phyloP scores from a whole-genome alignment of 2,113 vertebrate species.

The Odocoileus virginianus region DNA sequence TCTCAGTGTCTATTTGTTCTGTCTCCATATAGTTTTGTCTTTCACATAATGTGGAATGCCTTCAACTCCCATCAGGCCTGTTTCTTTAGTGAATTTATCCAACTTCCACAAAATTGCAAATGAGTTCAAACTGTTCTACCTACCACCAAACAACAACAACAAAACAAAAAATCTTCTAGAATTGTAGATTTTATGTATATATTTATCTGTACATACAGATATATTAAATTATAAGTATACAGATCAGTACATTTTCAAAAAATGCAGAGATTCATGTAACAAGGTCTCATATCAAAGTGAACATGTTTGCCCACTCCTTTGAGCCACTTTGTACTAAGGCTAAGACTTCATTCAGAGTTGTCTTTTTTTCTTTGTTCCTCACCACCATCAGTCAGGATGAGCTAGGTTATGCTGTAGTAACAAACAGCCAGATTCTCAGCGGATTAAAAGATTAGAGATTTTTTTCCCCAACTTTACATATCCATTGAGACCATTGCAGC shows the following conservation, averaged over 20 bases:
- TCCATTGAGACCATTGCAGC: neutral
- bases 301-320: neutral
- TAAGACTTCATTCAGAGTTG: neutral
- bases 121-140: neutral
- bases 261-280: neutral
- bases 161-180: neutral
- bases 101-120: neutral
- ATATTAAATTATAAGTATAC: neutral
- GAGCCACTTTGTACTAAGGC: neutral
- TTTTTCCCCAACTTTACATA: neutral
- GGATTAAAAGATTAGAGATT: neutral
- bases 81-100: neutral
- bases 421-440: neutral
- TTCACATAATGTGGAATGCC: neutral
- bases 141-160: neutral
- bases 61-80: neutral
- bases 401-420: neutral
- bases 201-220: neutral
- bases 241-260: neutral
- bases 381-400: neutral
- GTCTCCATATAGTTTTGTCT: neutral
- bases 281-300: neutral
- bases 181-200: neutral
- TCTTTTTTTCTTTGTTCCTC: no score
- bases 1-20: neutral